These are phyloP conservation scores for Melanotaenia boesemani DNA, from an alignment of 2,797 vertebrate genomes.

Conservation along the genomic window DNA sequence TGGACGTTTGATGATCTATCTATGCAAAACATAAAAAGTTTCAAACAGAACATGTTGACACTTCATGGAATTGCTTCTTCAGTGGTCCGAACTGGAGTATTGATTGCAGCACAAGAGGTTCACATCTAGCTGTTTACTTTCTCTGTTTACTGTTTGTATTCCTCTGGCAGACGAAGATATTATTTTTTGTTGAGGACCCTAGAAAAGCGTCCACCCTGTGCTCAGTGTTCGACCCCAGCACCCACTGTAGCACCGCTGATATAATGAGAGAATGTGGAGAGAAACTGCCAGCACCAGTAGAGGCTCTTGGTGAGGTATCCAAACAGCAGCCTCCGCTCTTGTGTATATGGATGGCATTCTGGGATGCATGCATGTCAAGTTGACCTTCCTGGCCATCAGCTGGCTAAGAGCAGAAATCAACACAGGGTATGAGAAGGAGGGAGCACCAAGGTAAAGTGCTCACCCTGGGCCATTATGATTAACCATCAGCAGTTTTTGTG, in stretches of 20 bases:
- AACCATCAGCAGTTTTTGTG: slow-evolving; percentile 83
- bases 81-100: slow-evolving; percentile 44
- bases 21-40: slow-evolving; percentile 35
- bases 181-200: slow-evolving; percentile 76
- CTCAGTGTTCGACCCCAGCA: slow-evolving; percentile 63
- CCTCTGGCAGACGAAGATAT: slow-evolving; percentile 74
- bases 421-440: slow-evolving; percentile 69
- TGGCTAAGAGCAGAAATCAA: slow-evolving; percentile 77
- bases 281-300: slow-evolving; percentile 63
- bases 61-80: slow-evolving; percentile 64
- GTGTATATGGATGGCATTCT: slow-evolving; percentile 55
- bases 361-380: slow-evolving; percentile 71
- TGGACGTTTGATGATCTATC: slow-evolving; percentile 5
- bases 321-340: slow-evolving; percentile 66
- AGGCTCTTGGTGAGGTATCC: slow-evolving; percentile 66
- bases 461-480: slow-evolving; percentile 83
- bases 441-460: slow-evolving; percentile 77
- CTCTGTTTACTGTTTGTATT: slow-evolving; percentile 80
- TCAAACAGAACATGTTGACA: slow-evolving; percentile 53
- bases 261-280: slow-evolving; percentile 73
- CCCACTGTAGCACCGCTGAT: slow-evolving; percentile 59
- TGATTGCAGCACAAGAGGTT: slow-evolving; percentile 72
- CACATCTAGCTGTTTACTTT: slow-evolving; percentile 71
- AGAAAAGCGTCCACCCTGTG: slow-evolving; percentile 61
- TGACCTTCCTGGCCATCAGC: slow-evolving; percentile 75